Evolutionary conservation across 2,888 invertebrate species (phyloP).

Genomic region (Ferdinandea cuprea): DNA sequence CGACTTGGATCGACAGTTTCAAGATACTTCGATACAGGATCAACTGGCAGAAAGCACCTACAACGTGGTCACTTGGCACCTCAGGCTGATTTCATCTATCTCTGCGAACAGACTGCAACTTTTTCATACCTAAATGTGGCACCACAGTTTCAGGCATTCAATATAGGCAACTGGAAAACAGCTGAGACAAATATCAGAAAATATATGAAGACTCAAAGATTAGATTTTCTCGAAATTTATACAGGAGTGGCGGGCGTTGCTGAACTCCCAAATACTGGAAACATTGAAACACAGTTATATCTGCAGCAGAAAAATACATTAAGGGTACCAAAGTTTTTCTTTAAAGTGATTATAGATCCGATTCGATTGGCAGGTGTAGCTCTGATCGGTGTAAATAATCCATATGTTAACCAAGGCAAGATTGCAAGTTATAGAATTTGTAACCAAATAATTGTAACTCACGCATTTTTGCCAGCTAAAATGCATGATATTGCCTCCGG

Average conservation of each 20-base stretch:
- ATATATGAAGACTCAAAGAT: slow-evolving; percentile 81
- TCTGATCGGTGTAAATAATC: slow-evolving; percentile 83
- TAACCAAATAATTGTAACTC: slow-evolving; percentile 83
- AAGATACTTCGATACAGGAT: too few species aligned
- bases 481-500: slow-evolving; percentile 77
- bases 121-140: slow-evolving; percentile 84
- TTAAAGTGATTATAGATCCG: slow-evolving; percentile 85
- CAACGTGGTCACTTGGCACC: slow-evolving; percentile 84
- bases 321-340: slow-evolving; percentile 85
- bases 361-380: slow-evolving; percentile 83
- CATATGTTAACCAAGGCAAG: slow-evolving; percentile 77
- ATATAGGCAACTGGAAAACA: slow-evolving; percentile 85
- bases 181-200: slow-evolving; percentile 83
- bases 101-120: slow-evolving; percentile 83
- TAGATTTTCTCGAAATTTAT: slow-evolving; percentile 77
- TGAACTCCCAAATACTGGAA: slow-evolving; percentile 83
- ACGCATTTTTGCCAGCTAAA: slow-evolving; percentile 83
- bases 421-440: slow-evolving; percentile 79
- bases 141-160: slow-evolving; percentile 85
- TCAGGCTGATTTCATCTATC: slow-evolving; percentile 84
- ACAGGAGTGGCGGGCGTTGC: slow-evolving; percentile 85
- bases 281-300: slow-evolving; percentile 80
- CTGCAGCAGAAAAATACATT: slow-evolving; percentile 80
- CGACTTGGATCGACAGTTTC: too few species aligned
- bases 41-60: slow-evolving; percentile 77